Evolutionary conservation across 2,888 invertebrate genomes (phyloP).

Genomic region (Agapostemon virescens): DNA sequence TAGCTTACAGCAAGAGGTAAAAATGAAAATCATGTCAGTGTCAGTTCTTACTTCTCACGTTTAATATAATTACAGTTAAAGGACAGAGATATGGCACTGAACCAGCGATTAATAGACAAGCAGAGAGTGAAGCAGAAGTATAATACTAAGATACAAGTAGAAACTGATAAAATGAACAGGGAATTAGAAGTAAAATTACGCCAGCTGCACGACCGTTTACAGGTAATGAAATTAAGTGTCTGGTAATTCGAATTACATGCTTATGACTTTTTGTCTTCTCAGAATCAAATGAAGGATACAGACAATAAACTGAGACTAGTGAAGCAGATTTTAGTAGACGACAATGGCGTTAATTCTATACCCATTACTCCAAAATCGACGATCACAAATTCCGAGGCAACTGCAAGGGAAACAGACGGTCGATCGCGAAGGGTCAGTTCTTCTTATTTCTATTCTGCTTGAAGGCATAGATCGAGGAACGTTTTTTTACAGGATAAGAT

Average conservation of each 20-base stretch:
- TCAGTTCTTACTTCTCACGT: neutral
- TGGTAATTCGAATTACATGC: neutral
- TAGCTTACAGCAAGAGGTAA: constrained; percentile 83
- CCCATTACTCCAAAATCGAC: constrained; percentile 24
- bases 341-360: constrained; percentile 72
- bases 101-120: constrained; percentile 81
- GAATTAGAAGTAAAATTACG: constrained; percentile 85
- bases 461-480: neutral
- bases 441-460: neutral
- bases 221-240: constrained; percentile 72
- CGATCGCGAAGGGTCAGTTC: constrained; percentile 70
- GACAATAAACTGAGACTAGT: constrained; percentile 84
- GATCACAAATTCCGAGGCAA: constrained; percentile 25
- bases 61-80: constrained; percentile 72
- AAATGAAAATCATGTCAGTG: constrained; percentile 1
- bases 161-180: constrained; percentile 88
- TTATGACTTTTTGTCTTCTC: constrained; percentile 22
- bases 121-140: constrained; percentile 81
- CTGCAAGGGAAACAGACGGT: constrained; percentile 59
- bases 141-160: constrained; percentile 83
- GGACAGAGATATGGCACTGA: constrained; percentile 81
- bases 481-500: constrained; percentile 82
- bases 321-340: constrained; percentile 83
- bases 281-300: constrained; percentile 83
- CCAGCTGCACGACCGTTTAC: constrained; percentile 83